Evolutionary conservation across 37 sponge, comb jelly and placozoan genomes (phyloP), one percentile per base, ranked within the genome.

Genomic region (Aplysina aerophoba): DNA sequence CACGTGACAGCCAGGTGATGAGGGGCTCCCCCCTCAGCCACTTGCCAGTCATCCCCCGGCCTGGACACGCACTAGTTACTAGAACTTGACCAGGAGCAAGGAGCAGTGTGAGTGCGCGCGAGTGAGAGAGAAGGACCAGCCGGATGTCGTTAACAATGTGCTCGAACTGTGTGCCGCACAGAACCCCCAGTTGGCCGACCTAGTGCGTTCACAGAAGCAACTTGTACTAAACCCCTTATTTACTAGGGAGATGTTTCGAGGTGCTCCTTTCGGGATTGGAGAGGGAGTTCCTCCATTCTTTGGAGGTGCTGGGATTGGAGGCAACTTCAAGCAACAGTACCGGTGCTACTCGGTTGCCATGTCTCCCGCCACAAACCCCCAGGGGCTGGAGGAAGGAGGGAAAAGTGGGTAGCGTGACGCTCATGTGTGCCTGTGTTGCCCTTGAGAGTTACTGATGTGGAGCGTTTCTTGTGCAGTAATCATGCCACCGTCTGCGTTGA

Each of bases 401-500:
- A 98, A 97, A 83, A 95, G 90, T 90, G 17, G 59, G 86, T 27
- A 4, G 8, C 56, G 15, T 39, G 56, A 25, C 4, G 15, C 12
- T 24, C 56, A 19, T 13, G 19, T 38, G 17, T n/a, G 53, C 25
- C 20, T 36, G 11, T 39, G 12, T 57, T 28, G 68, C 71, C 34
- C 33, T 69, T 69, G 64, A 28, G 2, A 27, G 12, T 27, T 13
- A 2, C 28, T 27, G 64, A 14, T 13, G 11, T 62, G 11, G 59
- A 19, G 19, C 19, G 59, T 58, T 13, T 22, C 40, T 27, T 58
- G 15, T 61, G 21, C 78, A 90, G 91, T 99, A 14, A 97, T 99
- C 41, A 89, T 99, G 91, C 99, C 99, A 0, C 91, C 97, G 17
- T 99, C 99, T 15, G 99, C 97, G 13, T 88, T 99, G 63, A 95